These are phyloP conservation scores for Rostratula benghalensis DNA, from an alignment of 2,113 vertebrate genomes.

Conservation along the genomic window DNA sequence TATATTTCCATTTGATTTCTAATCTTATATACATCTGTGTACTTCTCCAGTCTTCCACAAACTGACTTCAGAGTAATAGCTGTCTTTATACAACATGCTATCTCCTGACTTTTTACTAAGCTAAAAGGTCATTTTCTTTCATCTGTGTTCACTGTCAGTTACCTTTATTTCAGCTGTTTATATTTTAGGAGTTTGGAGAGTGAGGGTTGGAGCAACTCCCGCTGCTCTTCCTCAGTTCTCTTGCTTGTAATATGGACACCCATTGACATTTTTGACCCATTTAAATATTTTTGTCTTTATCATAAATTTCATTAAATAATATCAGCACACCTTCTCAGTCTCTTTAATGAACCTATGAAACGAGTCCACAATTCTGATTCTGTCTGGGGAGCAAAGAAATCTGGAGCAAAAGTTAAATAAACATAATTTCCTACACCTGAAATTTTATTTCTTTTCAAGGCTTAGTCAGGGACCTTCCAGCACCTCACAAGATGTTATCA, in stretches of 20 bases:
- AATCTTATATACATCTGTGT: not conserved
- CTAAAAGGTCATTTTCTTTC: not conserved
- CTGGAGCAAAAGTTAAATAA: not conserved
- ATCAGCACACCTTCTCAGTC: not conserved
- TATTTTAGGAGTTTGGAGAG: not conserved
- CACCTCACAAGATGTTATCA: not conserved
- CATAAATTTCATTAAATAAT: not conserved
- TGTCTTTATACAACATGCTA: not conserved
- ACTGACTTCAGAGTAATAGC: not conserved
- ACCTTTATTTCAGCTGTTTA: not conserved
- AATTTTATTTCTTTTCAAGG: not conserved
- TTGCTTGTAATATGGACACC: not conserved
- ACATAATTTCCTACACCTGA: not conserved
- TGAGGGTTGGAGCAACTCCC: not conserved
- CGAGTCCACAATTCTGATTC: not conserved
- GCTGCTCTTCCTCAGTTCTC: not conserved
- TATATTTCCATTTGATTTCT: slow-evolving; percentile 17
- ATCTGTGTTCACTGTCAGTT: not conserved
- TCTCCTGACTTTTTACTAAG: not conserved
- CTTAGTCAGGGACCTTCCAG: not conserved
- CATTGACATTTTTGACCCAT: not conserved
- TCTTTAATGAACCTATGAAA: not conserved
- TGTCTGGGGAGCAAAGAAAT: not conserved
- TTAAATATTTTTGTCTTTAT: not conserved
- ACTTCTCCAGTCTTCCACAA: not conserved